Evolutionary conservation across 2,113 vertebrate genomes (phyloP).

Genomic region (Mustelus asterias): DNA sequence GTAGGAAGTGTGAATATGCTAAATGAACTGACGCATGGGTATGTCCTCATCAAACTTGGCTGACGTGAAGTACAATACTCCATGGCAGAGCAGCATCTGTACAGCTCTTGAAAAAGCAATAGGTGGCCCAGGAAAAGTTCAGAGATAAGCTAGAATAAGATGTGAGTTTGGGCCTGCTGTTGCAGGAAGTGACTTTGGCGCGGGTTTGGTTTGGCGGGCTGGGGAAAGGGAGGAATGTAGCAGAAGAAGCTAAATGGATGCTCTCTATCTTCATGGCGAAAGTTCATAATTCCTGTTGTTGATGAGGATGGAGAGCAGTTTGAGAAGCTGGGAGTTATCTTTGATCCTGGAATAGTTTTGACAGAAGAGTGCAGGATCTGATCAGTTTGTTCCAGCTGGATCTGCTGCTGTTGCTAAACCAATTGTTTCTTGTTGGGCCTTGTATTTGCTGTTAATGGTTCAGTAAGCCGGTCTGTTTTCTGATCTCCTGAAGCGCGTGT

Average conservation of each 20-base stretch:
- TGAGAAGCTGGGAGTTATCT: background rate
- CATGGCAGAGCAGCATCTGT: background rate
- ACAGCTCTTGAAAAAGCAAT: background rate
- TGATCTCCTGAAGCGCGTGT: background rate
- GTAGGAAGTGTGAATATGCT: background rate
- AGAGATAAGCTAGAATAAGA: background rate
- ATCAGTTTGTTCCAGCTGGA: background rate
- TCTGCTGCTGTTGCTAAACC: background rate
- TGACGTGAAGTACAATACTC: background rate
- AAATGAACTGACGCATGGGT: background rate
- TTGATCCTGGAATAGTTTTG: background rate
- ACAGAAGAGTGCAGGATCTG: background rate
- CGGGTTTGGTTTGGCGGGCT: background rate
- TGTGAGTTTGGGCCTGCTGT: background rate
- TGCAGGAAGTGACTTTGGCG: too few relatives aligned
- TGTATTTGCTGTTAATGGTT: background rate
- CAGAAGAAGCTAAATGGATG: background rate
- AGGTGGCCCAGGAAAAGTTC: background rate
- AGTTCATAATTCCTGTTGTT: background rate
- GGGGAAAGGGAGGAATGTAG: background rate
- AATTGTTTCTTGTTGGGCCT: background rate
- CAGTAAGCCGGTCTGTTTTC: background rate
- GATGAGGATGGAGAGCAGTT: background rate
- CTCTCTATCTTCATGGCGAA: background rate
- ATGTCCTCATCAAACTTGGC: background rate